phyloP scores from a whole-genome alignment of 2,113 vertebrate species.

The Corythoichthys haematopterus region DNA sequence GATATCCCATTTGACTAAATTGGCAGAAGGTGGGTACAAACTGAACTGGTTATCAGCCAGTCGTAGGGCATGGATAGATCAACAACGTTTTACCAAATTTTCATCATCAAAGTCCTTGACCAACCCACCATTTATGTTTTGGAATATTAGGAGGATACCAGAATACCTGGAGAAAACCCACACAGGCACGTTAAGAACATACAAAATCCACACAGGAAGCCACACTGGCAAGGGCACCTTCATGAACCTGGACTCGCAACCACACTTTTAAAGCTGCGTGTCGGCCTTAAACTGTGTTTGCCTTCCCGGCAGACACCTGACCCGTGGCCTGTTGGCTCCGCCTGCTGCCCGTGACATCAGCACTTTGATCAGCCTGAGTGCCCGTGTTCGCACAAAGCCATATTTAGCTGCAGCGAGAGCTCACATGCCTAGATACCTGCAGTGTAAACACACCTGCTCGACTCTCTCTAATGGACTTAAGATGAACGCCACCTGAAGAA shows the following conservation, averaged over 20 bases:
- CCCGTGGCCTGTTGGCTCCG: conserved; percentile 53
- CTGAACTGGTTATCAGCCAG: too few relatives aligned
- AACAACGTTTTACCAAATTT: too few relatives aligned
- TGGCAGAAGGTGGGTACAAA: too few relatives aligned
- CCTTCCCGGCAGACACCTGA: conserved; percentile 46
- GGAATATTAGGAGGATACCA: too few relatives aligned
- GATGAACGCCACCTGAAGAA: conserved; percentile 48
- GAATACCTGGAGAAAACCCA: too few relatives aligned
- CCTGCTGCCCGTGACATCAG: conserved; percentile 62
- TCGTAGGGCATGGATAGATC: too few relatives aligned
- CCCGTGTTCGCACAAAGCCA: conserved; percentile 69
- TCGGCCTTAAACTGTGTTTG: background rate
- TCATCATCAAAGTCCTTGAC: too few relatives aligned
- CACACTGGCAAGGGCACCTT: background rate
- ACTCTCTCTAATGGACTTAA: conserved; percentile 41
- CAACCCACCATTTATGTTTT: too few relatives aligned
- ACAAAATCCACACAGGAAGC: too few relatives aligned
- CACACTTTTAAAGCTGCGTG: background rate
- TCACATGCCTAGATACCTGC: conserved; percentile 56
- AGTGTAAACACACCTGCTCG: conserved; percentile 62
- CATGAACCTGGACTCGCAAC: background rate
- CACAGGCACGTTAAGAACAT: too few relatives aligned
- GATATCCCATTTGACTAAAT: too few relatives aligned
- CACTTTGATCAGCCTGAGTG: conserved; percentile 65
- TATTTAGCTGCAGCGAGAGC: conserved; percentile 71